Conservation (phyloP, 2,113 vertebrate species). For the Halichoeres trimaculatus region DNA sequence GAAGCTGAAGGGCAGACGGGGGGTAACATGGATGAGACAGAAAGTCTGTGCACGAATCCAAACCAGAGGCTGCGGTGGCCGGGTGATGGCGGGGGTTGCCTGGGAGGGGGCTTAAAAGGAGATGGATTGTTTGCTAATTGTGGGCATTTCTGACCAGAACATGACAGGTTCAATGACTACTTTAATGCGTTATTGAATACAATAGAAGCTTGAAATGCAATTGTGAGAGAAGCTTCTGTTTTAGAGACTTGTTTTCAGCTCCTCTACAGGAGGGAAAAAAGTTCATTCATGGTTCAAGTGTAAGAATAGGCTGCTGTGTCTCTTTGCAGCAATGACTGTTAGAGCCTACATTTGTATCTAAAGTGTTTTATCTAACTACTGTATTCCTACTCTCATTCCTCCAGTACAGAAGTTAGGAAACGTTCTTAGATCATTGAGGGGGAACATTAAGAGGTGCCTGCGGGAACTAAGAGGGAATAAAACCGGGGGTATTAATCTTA, state of each 20-base stretch:
- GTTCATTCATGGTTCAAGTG: slow-evolving; percentile 65
- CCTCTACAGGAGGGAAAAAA: slow-evolving; percentile 40
- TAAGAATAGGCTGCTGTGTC: slow-evolving; percentile 47
- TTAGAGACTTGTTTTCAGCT: slow-evolving; percentile 54
- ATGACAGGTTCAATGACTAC: slow-evolving; percentile 91
- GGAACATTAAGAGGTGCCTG: slow-evolving; percentile 70
- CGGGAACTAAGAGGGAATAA: slow-evolving; percentile 71
- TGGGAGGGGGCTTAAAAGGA: slow-evolving; percentile 82
- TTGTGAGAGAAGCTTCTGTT: slow-evolving; percentile 58
- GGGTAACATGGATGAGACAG: slow-evolving; percentile 87
- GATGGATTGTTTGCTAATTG: slow-evolving; percentile 95
- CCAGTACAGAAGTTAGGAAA: slow-evolving; percentile 40
- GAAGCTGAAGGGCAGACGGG: slow-evolving; percentile 88
- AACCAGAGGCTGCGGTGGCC: slow-evolving; percentile 80
- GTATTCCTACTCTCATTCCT: slow-evolving; percentile 22
- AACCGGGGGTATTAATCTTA: slow-evolving; percentile 91
- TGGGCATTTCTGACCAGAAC: slow-evolving; percentile 90
- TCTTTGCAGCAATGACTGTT: slow-evolving; percentile 25
- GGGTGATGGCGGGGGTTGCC: slow-evolving; percentile 85
- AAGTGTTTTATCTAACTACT: slow-evolving; percentile 26
- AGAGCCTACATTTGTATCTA: slow-evolving; percentile 25
- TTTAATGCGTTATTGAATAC: slow-evolving; percentile 73
- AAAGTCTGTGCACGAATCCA: slow-evolving; percentile 85
- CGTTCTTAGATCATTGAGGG: slow-evolving; percentile 59
- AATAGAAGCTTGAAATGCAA: slow-evolving; percentile 71